Base-by-base conservation (phyloP, 2,113 vertebrate genomes). In the Mobula birostris region DNA sequence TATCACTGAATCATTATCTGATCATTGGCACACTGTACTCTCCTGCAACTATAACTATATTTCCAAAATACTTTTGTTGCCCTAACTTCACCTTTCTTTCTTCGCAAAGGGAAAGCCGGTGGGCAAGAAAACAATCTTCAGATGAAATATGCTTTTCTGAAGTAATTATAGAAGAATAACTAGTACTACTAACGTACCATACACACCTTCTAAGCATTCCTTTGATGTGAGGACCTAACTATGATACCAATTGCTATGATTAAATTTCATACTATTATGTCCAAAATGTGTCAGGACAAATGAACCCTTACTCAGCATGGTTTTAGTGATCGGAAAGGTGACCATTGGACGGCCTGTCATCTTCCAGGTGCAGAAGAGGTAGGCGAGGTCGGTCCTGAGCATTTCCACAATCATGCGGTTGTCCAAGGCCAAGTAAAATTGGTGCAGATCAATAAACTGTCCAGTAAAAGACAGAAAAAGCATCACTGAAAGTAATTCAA, bases 321-420 rank as follows among this genome's bases (percentile, higher is more conserved):
- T 99, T 94, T 96, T 97, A 14, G 98, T 99, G 96, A 99, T 97
- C 9, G 98, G 98, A 94, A 99, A 99, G 0, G 97, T 99, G 94
- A 99, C 97, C 0, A 98, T 99, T 94, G 99, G 99, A 91, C 98
- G 97, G 94, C 99, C 99, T 0, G 98, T 99, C 98, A 99, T 99
- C 95, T 99, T 97, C 99, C 99, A 99, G 95, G 98, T 98, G 58
- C 98, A 98, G 19, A 98, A 98, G 27, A 99, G 97, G 94, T 99
- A 99, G 79, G 99, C 97, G 96, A 99, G 96, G 94, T 99, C 98
- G 0, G 97, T 99, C 48, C 98, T 96, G 94, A 99, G 96, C 99
- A 99, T 99, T 95, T 99, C 99, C 95, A 99, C 98, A 19, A 99
- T 99, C 99, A 99, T 99, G 96, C 98, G 98, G 68, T 98, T 99